These are phyloP conservation scores for Jacana jacana DNA, from an alignment of 2,113 vertebrate genomes.

Conservation along the genomic window DNA sequence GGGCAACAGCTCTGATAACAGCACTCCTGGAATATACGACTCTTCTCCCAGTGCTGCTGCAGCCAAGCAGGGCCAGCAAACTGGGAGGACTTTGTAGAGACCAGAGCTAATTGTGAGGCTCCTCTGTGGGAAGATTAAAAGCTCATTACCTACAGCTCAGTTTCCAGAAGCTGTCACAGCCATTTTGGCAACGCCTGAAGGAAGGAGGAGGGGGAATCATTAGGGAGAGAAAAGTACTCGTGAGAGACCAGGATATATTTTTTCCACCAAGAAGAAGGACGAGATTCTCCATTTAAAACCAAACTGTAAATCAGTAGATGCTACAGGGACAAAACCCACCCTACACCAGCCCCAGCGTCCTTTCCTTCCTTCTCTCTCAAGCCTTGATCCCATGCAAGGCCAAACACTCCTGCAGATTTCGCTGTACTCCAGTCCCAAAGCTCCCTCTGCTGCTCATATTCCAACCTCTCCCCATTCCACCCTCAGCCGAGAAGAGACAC, in stretches of 20 bases:
- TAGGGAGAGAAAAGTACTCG: neutral
- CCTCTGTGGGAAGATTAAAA: neutral
- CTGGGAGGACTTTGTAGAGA: neutral
- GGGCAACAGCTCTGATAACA: neutral
- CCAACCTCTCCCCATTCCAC: neutral
- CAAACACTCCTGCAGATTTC: neutral
- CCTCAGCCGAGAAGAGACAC: neutral
- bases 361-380: neutral
- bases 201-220: neutral
- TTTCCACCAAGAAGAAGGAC: neutral
- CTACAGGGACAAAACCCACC: neutral
- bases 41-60: neutral
- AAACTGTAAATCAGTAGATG: neutral
- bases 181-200: neutral
- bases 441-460: conserved; percentile 55
- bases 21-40: neutral
- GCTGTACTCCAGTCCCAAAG: neutral
- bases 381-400: neutral
- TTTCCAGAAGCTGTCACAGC: neutral
- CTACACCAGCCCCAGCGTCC: neutral
- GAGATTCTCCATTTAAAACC: neutral
- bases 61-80: neutral
- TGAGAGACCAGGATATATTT: neutral
- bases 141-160: neutral
- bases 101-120: neutral